Evolutionary conservation across 2,888 invertebrate genomes (phyloP).

Genomic region (Rhingia rostrata): DNA sequence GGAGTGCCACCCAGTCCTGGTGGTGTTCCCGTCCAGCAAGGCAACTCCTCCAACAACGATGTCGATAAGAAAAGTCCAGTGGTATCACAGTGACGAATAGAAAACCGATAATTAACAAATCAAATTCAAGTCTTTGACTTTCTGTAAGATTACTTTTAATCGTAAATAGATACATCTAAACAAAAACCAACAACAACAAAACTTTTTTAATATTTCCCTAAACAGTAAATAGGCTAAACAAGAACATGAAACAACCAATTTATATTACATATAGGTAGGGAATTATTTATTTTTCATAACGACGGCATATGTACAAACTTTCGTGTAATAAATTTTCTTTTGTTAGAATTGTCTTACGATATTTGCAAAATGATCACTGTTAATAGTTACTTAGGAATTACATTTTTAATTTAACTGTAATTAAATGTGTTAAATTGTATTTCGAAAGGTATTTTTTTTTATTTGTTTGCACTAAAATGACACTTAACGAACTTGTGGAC

Average conservation of each 20-base stretch:
- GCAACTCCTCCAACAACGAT: conserved; percentile 87
- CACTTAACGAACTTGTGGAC: background rate
- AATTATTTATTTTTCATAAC: conserved; percentile 67
- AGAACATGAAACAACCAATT: conserved; percentile 17
- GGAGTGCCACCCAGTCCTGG: conserved; percentile 85
- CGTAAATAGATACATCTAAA: conserved; percentile 53
- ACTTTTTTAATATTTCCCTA: conserved; percentile 57
- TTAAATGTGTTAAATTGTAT: conserved; percentile 67
- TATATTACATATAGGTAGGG: conserved; percentile 49
- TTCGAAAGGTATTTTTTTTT: conserved; percentile 12
- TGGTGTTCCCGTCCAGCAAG: conserved; percentile 81
- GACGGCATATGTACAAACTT: conserved; percentile 65
- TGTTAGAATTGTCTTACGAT: conserved; percentile 59
- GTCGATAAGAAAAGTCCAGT: conserved; percentile 92
- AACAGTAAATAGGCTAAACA: background rate
- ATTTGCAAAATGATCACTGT: conserved; percentile 67
- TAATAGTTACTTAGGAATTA: conserved; percentile 71
- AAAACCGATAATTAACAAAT: conserved; percentile 73
- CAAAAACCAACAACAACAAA: background rate
- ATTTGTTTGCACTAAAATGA: background rate
- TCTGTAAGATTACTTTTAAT: conserved; percentile 60
- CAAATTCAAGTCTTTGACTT: conserved; percentile 37
- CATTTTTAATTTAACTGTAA: conserved; percentile 71
- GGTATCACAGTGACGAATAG: conserved; percentile 88
- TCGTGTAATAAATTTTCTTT: conserved; percentile 55